phyloP scores from a whole-genome alignment of 2,797 vertebrate species.

The Dendrocincla fuliginosa region DNA sequence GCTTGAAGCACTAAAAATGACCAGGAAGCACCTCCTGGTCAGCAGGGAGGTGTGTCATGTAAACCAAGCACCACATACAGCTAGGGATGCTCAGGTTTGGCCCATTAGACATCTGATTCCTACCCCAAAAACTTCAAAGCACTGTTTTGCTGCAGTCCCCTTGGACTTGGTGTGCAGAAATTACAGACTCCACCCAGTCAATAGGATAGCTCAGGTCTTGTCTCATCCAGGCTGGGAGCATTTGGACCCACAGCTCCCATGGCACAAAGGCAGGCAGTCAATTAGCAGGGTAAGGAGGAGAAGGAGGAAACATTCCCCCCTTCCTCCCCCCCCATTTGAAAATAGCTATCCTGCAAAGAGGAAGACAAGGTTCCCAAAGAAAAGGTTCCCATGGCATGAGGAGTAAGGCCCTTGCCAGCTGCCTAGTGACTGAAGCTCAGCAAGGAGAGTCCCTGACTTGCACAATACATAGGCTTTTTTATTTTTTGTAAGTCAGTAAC shows the following conservation, averaged over 20 bases:
- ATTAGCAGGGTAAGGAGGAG: neutral
- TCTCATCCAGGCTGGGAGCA: neutral
- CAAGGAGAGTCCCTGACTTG: neutral
- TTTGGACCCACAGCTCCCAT: neutral
- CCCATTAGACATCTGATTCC: neutral
- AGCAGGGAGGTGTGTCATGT: neutral
- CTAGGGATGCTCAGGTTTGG: neutral
- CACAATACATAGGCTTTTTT: neutral
- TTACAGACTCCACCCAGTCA: neutral
- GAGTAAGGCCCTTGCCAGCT: neutral
- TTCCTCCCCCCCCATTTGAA: neutral
- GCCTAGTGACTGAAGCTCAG: neutral
- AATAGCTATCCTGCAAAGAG: neutral
- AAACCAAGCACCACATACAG: neutral
- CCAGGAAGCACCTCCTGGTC: neutral
- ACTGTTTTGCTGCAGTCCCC: neutral
- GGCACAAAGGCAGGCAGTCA: neutral
- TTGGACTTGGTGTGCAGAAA: neutral
- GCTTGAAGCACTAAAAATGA: neutral
- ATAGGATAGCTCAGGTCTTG: neutral
- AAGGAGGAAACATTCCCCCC: neutral
- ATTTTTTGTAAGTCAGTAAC: neutral
- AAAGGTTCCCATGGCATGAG: no score
- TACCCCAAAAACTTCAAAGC: neutral
- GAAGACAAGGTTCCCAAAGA: neutral